phyloP scores from a whole-genome alignment of 2,797 vertebrate species.

The Danionella dracula region DNA sequence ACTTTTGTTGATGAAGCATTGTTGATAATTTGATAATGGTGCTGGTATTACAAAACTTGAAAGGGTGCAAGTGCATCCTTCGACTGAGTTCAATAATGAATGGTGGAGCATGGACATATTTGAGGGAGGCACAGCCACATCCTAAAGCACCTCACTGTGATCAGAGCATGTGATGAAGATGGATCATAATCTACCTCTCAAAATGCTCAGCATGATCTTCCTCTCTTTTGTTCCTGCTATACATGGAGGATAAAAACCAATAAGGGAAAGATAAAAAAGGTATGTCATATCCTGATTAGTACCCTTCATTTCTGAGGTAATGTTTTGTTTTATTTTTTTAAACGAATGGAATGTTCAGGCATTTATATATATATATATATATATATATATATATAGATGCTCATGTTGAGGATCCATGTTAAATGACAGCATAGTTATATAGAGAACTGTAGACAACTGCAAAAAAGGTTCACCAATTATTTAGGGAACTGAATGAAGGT shows the following conservation, averaged over 20 bases:
- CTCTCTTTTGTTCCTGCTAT: neutral
- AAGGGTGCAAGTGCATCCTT: neutral
- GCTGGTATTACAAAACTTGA: neutral
- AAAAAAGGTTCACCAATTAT: neutral
- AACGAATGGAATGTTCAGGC: no score
- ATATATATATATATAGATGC: no score
- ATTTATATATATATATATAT: no score
- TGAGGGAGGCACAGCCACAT: neutral
- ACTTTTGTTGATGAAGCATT: constrained; percentile 1
- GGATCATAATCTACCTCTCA: neutral
- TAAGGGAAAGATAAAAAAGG: neutral
- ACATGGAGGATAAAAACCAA: neutral
- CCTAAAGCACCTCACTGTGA: neutral
- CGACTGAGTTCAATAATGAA: constrained; percentile 17
- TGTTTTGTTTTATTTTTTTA: neutral
- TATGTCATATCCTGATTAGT: constrained; percentile 56
- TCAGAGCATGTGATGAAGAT: neutral
- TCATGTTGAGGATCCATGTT: no score
- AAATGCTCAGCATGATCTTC: constrained; percentile 1
- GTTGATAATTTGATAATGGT: neutral
- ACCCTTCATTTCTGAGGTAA: constrained; percentile 34
- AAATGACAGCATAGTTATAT: no score
- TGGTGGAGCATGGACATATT: neutral
- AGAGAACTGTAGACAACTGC: no score
- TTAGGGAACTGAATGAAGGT: neutral